Conservation (phyloP, 1,140 invertebrate species). For the Tetramorium alpestre region DNA sequence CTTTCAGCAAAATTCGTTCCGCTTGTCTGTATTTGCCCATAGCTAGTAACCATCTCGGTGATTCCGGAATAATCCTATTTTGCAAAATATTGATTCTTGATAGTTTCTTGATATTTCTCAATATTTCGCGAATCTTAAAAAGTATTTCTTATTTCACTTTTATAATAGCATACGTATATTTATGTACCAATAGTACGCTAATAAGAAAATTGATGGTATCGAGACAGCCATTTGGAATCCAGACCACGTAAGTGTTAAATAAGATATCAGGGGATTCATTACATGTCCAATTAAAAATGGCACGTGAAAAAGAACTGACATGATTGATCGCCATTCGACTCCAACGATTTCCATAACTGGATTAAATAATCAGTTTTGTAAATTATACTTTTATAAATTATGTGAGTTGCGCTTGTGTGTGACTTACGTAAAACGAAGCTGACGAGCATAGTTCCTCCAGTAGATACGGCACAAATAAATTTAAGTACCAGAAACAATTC, state of each 20-base stretch:
- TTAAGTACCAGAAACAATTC: slow-evolving; percentile 89
- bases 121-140: background rate
- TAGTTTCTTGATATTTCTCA: background rate
- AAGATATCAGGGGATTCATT: slow-evolving; percentile 86
- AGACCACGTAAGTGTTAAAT: slow-evolving; percentile 89
- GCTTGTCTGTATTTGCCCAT: slow-evolving; percentile 90
- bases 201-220: slow-evolving; percentile 89
- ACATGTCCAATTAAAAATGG: slow-evolving; percentile 86
- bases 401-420: background rate
- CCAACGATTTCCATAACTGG: slow-evolving; percentile 91
- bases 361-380: background rate
- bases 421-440: slow-evolving; percentile 89
- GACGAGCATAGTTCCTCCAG: slow-evolving; percentile 88
- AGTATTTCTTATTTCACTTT: background rate
- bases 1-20: slow-evolving; percentile 88
- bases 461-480: slow-evolving; percentile 90
- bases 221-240: slow-evolving; percentile 91
- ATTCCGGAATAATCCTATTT: slow-evolving; percentile 92
- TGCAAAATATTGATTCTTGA: slow-evolving; percentile 11
- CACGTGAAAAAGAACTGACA: slow-evolving; percentile 90
- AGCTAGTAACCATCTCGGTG: slow-evolving; percentile 93
- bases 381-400: background rate
- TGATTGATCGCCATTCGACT: slow-evolving; percentile 88
- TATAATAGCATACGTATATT: background rate
- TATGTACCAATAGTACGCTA: slow-evolving; percentile 89